Percentiles rank a stretch among this genome's conserved stretches.
Evolutionary conservation across 2,888 invertebrate genomes (phyloP).

Genomic region (Linnaemya vulpina): DNA sequence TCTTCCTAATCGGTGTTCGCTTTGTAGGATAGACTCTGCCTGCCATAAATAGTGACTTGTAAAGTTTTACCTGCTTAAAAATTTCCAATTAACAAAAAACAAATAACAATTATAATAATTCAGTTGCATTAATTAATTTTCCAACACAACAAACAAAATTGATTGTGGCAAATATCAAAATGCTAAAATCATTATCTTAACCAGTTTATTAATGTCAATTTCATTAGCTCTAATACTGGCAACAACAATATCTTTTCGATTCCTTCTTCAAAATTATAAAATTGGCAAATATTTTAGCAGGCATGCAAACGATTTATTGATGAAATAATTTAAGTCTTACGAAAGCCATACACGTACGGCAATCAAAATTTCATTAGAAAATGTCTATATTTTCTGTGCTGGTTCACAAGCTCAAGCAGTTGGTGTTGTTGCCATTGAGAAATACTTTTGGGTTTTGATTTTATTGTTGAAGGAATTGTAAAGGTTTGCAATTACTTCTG

Average conservation of each 20-base stretch:
- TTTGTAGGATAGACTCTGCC: no score
- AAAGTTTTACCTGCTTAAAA: no score
- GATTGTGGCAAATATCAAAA: background rate
- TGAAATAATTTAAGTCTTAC: constrained; percentile 33
- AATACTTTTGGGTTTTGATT: constrained; percentile 1
- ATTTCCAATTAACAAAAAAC: no score
- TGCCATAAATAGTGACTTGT: no score
- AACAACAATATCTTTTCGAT: background rate
- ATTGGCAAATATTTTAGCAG: constrained; percentile 42
- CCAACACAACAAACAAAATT: background rate
- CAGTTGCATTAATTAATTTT: background rate
- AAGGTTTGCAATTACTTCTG: constrained; percentile 7
- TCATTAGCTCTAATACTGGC: background rate
- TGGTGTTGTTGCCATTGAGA: constrained; percentile 3
- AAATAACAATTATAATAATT: no score
- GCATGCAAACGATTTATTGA: constrained; percentile 28
- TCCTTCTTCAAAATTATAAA: constrained; percentile 14
- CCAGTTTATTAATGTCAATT: background rate
- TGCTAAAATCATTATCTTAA: background rate
- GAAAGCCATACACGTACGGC: background rate
- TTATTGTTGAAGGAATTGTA: constrained; percentile 11
- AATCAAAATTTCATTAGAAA: background rate
- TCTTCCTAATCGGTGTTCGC: no score
- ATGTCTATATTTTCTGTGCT: background rate
- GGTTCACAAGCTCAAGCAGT: background rate